These are phyloP conservation scores for Acronicta aceris DNA, from an alignment of 2,888 invertebrate species.

Conservation along the genomic window DNA sequence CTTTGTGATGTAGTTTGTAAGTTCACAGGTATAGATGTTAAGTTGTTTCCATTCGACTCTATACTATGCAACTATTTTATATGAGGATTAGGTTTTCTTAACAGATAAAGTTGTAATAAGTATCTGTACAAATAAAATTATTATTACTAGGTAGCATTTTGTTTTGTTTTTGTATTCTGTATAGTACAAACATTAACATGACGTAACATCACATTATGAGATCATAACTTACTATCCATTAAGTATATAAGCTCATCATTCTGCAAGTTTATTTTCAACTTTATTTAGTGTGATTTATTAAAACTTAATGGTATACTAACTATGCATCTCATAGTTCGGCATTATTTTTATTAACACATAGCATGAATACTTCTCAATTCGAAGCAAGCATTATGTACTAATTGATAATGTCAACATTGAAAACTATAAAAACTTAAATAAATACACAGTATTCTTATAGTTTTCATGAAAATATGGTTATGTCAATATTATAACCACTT, in stretches of 20 bases:
- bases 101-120: constrained; percentile 17
- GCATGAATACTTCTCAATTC: constrained; percentile 49
- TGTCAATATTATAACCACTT: not conserved
- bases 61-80: constrained; percentile 38
- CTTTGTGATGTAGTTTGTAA: constrained; percentile 67
- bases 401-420: constrained; percentile 24
- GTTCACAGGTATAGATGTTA: constrained; percentile 55
- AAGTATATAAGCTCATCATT: constrained; percentile 49
- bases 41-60: constrained; percentile 35
- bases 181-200: constrained; percentile 64
- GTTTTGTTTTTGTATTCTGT: constrained; percentile 52
- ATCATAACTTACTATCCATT: constrained; percentile 65
- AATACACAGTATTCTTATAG: not conserved
- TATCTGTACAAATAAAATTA: constrained; percentile 15
- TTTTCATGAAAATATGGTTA: too few species aligned
- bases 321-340: constrained; percentile 47
- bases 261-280: not conserved
- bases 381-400: constrained; percentile 39
- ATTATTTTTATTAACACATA: constrained; percentile 52
- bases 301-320: constrained; percentile 64
- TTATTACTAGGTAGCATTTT: constrained; percentile 32
- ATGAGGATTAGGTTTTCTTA: constrained; percentile 41
- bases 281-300: not conserved
- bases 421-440: not conserved
- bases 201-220: constrained; percentile 57